Evolutionary conservation across 1,140 invertebrate species (phyloP), one percentile per base, ranked within the genome.

Genomic region (Muscidifurax raptorellus): DNA sequence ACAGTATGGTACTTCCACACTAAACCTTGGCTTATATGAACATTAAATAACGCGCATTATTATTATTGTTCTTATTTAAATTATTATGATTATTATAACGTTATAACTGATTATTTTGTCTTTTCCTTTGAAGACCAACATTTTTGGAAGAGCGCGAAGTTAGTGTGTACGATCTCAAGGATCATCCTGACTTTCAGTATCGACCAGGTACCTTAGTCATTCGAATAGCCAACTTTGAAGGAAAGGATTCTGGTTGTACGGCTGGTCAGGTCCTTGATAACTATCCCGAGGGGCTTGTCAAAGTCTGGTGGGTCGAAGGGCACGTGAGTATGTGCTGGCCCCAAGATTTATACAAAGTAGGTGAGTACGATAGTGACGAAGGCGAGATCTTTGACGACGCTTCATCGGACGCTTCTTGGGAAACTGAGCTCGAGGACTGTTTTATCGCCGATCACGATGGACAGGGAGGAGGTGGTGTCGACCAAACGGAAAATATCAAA

Each of bases 131-230:
- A 88, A 97, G 96, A 76, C 97, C 97, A 10, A 94, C 94, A 83
- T 94, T 96, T 88, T 88, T 97, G 30, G 93, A 95, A 85, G 95
- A 96, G 87, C 95, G 95, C 82, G 98, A 99, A 93, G 95, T 98
- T 82, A 98, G 97, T 92, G 98, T 99, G 6, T 99, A 99, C 90
- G 98, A 99, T 92, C 94, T 99, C 44, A 98, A 98, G 90, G 98
- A 99, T 93, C 98, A 99, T 94, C 96, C 97, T 4, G 98, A 98
- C 90, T 99, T 97, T 93, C 96, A 97, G 87, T 99, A 98, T 91
- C 94, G 98, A 86, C 97, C 98, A 13, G 97, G 97, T 32, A 97
- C 97, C 27, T 96, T 98, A 86, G 97, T 99, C 28, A 98, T 98
- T 86, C 94, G 97, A 85, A 96, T 98, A 76, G 96, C 96, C 67